Conservation (phyloP, 1,140 invertebrate species). For the Papilio machaon region DNA sequence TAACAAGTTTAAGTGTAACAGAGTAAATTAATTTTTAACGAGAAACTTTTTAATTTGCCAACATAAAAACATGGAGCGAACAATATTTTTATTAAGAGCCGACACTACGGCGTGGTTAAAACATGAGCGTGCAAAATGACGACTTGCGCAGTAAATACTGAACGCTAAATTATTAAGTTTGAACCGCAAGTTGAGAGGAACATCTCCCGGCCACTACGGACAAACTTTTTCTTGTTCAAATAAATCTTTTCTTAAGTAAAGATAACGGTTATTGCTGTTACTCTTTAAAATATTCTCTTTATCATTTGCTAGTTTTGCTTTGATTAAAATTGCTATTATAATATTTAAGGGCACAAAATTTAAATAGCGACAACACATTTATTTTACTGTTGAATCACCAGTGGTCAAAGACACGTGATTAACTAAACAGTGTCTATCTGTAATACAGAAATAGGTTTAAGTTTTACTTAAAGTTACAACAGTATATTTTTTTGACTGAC, state of each 20-base stretch:
- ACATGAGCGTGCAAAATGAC: conserved; percentile 36
- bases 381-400: no score
- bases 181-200: conserved; percentile 43
- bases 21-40: conserved; percentile 34
- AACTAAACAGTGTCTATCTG: no score
- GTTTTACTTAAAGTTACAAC: no score
- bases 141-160: conserved; percentile 39
- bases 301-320: conserved; percentile 15
- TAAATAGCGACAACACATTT: background rate
- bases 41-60: conserved; percentile 36
- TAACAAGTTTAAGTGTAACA: conserved; percentile 15
- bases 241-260: conserved; percentile 44
- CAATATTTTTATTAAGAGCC: conserved; percentile 37
- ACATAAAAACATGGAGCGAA: conserved; percentile 27
- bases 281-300: conserved; percentile 33
- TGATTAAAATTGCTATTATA: background rate
- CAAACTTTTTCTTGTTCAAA: conserved; percentile 45
- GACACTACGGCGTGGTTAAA: conserved; percentile 27
- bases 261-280: conserved; percentile 42
- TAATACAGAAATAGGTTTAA: no score
- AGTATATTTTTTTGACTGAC: no score
- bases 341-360: background rate
- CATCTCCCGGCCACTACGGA: conserved; percentile 39
- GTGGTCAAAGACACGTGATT: no score
- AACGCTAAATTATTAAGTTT: conserved; percentile 46